These are phyloP conservation scores for Diogma glabrata DNA, from an alignment of 2,888 invertebrate genomes.

Conservation along the genomic window DNA sequence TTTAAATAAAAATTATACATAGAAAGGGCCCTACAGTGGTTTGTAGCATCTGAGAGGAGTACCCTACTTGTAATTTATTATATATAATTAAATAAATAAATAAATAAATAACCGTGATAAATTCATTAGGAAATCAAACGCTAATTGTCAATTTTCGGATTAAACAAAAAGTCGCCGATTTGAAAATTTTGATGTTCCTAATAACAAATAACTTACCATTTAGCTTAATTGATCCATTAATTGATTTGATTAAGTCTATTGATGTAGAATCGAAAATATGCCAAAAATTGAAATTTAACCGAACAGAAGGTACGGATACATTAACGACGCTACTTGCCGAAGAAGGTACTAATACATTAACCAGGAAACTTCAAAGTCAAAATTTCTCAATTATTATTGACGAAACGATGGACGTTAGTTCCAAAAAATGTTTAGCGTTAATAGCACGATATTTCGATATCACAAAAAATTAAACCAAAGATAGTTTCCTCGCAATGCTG, in stretches of 20 bases:
- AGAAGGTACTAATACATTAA: conserved; percentile 2
- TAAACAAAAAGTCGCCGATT: background rate
- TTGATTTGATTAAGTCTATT: conserved; percentile 1
- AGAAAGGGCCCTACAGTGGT: no score
- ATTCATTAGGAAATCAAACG: conserved; percentile 1
- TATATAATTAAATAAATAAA: no score
- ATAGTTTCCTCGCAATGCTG: conserved; percentile 11
- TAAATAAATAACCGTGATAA: no score
- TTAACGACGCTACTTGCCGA: conserved; percentile 4
- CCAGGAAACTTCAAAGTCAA: background rate
- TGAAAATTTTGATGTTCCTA: conserved; percentile 10
- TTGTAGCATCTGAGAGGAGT: no score
- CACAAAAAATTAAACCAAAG: background rate
- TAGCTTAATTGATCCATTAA: conserved; percentile 4
- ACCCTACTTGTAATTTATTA: no score
- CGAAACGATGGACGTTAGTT: background rate
- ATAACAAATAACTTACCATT: conserved; percentile 4
- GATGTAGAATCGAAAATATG: background rate
- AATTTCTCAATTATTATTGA: background rate
- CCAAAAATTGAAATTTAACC: background rate
- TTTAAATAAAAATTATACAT: no score
- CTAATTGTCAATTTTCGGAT: background rate
- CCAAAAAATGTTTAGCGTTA: background rate
- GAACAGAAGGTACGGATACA: background rate
- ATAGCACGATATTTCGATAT: conserved; percentile 1